Evolutionary conservation across 2,113 vertebrate genomes (phyloP), one percentile per base, ranked within the genome.

Genomic region (Oxygymnocypris stewartii): DNA sequence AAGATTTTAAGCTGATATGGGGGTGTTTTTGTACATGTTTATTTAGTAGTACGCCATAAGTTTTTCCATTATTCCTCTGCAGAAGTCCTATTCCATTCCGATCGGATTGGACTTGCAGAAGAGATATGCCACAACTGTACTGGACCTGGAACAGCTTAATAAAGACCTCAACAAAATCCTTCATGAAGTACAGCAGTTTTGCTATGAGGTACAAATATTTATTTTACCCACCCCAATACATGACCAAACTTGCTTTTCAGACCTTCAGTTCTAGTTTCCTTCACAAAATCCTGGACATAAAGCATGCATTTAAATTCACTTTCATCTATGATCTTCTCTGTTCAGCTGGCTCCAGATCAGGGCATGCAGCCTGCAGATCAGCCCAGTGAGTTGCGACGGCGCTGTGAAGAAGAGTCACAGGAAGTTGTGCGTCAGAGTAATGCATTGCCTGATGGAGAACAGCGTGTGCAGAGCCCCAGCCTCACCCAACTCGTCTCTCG

Each of bases 141-240:
- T 99, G 28, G 97, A 99, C 84, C 96, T 99, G 82, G 98, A 99
- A 79, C 97, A 97, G 82, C 95, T 99, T 44, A 99, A 99, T 90
- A 99, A 99, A 92, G 98, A 99, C 89, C 95, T 99, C 49, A 98
- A 98, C 93, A 99, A 99, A 93, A 97, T 99, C 83, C 93, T 99
- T 59, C 97, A 98, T 89, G 97, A 99, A 91, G 98, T 99, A 84
- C 97, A 99, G 44, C 97, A 99, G 93, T 97, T 97, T 91, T 99
- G 97, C 89, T 98, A 96, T 20, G 97, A 99, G 93, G 98, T 99
- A 90, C 91, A 92, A 85, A 2, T 18, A 25, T 49, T 16, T 65
- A 1, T 25, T 37, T n/a, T 28, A 20, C 37, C 2, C 11, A 9
- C 31, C 1, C 12, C 31, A 51, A 16, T 6, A 13, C n/a, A 57